Conservation (phyloP, 1,140 invertebrate species). For the Lethrus apterus region DNA sequence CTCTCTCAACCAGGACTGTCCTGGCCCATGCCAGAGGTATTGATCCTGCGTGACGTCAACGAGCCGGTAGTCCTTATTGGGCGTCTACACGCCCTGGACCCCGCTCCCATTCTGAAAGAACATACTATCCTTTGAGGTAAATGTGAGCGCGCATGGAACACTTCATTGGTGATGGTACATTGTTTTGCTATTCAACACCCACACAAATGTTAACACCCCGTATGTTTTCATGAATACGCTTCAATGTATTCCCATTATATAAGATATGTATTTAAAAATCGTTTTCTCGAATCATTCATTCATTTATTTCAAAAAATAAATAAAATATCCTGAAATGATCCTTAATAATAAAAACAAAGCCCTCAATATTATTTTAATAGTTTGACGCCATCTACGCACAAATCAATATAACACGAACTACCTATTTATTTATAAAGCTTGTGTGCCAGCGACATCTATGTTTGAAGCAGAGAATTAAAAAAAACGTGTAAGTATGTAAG, state of each 20-base stretch:
- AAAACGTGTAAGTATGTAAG: too few species aligned
- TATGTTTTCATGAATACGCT: background rate
- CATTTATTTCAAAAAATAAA: too few species aligned
- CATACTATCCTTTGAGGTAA: constrained; percentile 3
- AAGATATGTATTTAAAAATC: too few species aligned
- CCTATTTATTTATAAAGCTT: too few species aligned
- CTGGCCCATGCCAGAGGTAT: constrained; percentile 25
- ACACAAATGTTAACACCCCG: constrained; percentile 9
- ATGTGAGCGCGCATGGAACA: constrained; percentile 17
- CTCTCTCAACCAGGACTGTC: constrained; percentile 28
- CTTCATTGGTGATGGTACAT: constrained; percentile 17
- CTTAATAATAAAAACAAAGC: too few species aligned
- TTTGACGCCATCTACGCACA: too few species aligned
- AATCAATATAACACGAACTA: too few species aligned
- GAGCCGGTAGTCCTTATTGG: constrained; percentile 22
- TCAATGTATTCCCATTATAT: constrained; percentile 2
- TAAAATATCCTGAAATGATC: too few species aligned
- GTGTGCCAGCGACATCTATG: too few species aligned
- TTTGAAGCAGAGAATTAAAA: too few species aligned
- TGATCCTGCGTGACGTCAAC: constrained; percentile 32
- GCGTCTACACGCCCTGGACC: constrained; percentile 10
- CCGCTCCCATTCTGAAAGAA: constrained; percentile 16
- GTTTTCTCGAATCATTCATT: too few species aligned
- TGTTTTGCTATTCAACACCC: background rate
- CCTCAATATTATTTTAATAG: too few species aligned